Base-by-base conservation (phyloP, 2,113 vertebrate genomes). In the Microtus montanus region DNA sequence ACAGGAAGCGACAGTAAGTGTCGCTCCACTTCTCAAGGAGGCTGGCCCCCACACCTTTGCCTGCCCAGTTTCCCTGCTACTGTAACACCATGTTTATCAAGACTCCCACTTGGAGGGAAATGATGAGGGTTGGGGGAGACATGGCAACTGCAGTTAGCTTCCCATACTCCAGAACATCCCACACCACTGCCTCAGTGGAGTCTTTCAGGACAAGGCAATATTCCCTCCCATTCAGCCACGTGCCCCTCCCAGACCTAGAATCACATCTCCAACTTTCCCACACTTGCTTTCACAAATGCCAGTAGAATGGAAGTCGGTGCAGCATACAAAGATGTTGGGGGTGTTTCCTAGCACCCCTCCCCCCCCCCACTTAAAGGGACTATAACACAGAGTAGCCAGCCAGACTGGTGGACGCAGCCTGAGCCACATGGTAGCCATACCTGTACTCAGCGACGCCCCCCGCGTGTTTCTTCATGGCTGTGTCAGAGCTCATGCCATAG, bases 401-500 rank as follows among this genome's bases (percentile, higher is more conserved):
- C 22, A 24, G 78, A 3, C 24, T 20, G 12, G 64, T 9, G 20
- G 35, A 15, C 19, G 47, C 1, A 49, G 64, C 28, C 47, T 54
- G 14, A 19, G 8, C 7, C 28, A 7, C 14, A 1, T 8, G 12
- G 73, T 1, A 0, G n/a, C 8, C 96, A 66, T 97, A 99, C 99
- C 99, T 99, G 98, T 99, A 99, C 92, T 99, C 99, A 0, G 99
- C 99, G 12, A 99, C 99, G 0, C 99, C 99, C 26, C 99, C 99
- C 0, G 99, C 98, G 1, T 99, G 99, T 77, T 99, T 99, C 98
- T 99, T 99, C 99, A 99, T 99, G 93, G 99, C 99, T 0, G 99
- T 99, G 90, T 99, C 99, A 0, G 99, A 99, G 98, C 99, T 99
- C 99, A 99, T 99, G 75, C 99, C 99, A 0, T 99, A 99, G 98